phyloP scores from a whole-genome alignment of 2,113 vertebrate genomes.

The Pseudopodoces humilis region DNA sequence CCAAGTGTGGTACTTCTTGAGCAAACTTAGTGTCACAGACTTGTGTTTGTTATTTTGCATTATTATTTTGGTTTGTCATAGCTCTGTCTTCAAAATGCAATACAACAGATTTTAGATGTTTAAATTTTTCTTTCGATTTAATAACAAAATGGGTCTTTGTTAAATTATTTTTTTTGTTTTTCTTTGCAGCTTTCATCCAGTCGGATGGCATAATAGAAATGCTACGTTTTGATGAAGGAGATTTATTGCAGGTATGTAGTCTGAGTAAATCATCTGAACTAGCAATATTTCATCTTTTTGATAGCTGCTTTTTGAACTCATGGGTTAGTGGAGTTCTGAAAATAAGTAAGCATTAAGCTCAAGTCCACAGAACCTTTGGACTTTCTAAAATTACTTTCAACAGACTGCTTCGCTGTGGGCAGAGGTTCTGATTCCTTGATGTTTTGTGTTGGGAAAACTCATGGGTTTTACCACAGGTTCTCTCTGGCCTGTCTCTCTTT shows the following conservation, averaged over 20 bases:
- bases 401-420: background rate
- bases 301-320: background rate
- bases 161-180: constrained; percentile 45
- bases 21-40: background rate
- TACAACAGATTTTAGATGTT: background rate
- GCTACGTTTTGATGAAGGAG: constrained; percentile 94
- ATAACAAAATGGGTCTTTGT: background rate
- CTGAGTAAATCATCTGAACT: background rate
- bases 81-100: background rate
- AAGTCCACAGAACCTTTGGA: background rate
- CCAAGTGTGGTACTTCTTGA: background rate
- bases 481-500: background rate
- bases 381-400: background rate
- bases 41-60: background rate
- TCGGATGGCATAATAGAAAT: constrained; percentile 98
- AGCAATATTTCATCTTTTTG: background rate
- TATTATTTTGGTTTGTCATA: background rate
- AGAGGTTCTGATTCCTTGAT: background rate
- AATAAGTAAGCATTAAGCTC: background rate
- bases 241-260: constrained; percentile 87
- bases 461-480: background rate
- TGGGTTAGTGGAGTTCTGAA: background rate
- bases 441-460: background rate
- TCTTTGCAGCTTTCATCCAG: constrained; percentile 91
- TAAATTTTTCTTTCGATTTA: background rate